A percentile compares a stretch with the other conserved stretches of the same genome.
These are phyloP conservation scores for Noctua comes DNA, from an alignment of 2,888 invertebrate genomes.

Conservation along the genomic window DNA sequence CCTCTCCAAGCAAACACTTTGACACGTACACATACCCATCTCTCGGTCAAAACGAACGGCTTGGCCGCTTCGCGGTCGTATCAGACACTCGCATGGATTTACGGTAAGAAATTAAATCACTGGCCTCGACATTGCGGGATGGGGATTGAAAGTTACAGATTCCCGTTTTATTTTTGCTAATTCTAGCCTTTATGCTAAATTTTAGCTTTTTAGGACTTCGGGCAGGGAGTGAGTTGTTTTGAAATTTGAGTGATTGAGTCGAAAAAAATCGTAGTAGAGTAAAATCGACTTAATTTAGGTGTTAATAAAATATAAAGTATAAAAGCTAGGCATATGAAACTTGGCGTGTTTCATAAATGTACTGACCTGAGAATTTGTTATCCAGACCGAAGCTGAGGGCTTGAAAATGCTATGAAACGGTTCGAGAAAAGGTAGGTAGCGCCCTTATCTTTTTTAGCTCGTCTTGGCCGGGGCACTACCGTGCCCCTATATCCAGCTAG, in stretches of 20 bases:
- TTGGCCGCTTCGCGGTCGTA: not conserved
- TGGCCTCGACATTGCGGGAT: not conserved
- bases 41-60: not conserved
- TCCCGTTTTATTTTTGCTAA: not conserved
- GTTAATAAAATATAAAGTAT: too few species aligned
- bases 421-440: too few species aligned
- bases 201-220: not conserved
- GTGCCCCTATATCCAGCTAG: too few species aligned
- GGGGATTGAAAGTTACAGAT: not conserved
- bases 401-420: not conserved
- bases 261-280: not conserved
- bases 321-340: not conserved
- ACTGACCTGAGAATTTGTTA: not conserved
- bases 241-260: not conserved
- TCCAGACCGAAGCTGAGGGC: not conserved
- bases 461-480: too few species aligned
- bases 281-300: too few species aligned
- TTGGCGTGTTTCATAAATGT: not conserved
- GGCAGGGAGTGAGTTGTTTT: not conserved
- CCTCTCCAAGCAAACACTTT: not conserved
- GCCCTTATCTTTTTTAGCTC: not conserved
- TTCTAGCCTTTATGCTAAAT: too few species aligned
- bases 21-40: not conserved
- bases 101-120: not conserved
- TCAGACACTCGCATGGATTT: not conserved